Percentiles rank a stretch among this genome's conserved stretches.
phyloP scores from a whole-genome alignment of 1,140 invertebrate genomes.

The Cotesia chilonis region DNA sequence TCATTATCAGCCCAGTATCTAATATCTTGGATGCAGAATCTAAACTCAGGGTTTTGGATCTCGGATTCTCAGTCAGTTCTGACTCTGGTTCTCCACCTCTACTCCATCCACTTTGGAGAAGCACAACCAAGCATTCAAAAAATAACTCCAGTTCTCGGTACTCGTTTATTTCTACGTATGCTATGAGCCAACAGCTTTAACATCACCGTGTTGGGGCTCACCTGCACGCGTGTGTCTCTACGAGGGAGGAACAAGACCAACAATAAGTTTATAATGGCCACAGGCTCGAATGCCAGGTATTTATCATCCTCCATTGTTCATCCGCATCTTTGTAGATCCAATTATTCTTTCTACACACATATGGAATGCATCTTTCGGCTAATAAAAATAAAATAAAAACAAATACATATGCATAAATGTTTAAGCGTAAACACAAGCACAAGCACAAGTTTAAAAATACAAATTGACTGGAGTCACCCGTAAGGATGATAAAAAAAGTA shows the following conservation, averaged over 20 bases:
- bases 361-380: too few species aligned
- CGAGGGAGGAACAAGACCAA: conserved; percentile 55
- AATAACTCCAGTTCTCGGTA: conserved; percentile 58
- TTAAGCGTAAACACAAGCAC: too few species aligned
- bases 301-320: conserved; percentile 64
- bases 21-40: conserved; percentile 20
- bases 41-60: conserved; percentile 40
- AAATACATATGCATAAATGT: too few species aligned
- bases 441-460: too few species aligned
- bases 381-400: too few species aligned
- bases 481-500: not conserved
- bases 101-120: too few species aligned
- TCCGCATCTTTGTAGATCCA: conserved; percentile 26
- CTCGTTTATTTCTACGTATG: conserved; percentile 49
- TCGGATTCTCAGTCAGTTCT: not conserved
- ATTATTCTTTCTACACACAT: not conserved
- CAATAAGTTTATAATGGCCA: conserved; percentile 64
- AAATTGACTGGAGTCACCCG: too few species aligned
- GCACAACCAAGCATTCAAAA: not conserved
- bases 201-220: conserved; percentile 44
- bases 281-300: conserved; percentile 52
- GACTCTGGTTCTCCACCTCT: too few species aligned
- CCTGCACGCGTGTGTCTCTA: conserved; percentile 48
- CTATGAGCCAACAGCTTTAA: too few species aligned
- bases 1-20: conserved; percentile 57